Evolutionary conservation across 2,797 vertebrate species (phyloP).

Genomic region (Girardinus metallicus): DNA sequence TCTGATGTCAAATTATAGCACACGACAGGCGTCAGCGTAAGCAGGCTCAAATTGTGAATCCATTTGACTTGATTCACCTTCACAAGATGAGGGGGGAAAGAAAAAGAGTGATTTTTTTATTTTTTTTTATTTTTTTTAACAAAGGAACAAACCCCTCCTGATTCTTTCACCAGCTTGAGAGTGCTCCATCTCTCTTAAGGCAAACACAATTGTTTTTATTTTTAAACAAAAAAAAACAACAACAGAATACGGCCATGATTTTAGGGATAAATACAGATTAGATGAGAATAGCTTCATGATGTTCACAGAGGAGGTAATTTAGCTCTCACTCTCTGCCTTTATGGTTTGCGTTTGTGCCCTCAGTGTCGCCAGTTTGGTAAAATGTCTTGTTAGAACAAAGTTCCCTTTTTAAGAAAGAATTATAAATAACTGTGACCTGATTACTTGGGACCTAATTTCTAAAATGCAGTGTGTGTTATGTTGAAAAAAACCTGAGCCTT

Average conservation of each 20-base stretch:
- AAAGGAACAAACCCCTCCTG: background rate
- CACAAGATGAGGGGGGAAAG: background rate
- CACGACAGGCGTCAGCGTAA: background rate
- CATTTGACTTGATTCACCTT: background rate
- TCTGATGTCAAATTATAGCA: background rate
- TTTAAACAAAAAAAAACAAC: background rate
- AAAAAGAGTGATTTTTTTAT: background rate
- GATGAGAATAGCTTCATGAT: slow-evolving; percentile 11
- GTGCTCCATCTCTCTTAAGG: background rate
- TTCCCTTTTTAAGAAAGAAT: background rate
- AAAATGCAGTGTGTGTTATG: slow-evolving; percentile 2
- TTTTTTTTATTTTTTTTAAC: background rate
- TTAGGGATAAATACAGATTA: background rate
- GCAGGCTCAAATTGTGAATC: background rate
- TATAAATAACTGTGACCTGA: background rate
- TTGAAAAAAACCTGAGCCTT: slow-evolving; percentile 23
- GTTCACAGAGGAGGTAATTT: slow-evolving; percentile 17
- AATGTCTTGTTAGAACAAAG: slow-evolving; percentile 2
- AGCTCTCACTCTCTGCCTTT: background rate
- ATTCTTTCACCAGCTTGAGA: background rate
- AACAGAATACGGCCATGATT: background rate
- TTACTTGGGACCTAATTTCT: background rate
- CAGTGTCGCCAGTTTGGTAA: background rate
- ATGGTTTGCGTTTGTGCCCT: background rate
- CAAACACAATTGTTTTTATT: slow-evolving; percentile 4